phyloP scores from a whole-genome alignment of 1,140 invertebrate genomes.

The Araneus ventricosus region DNA sequence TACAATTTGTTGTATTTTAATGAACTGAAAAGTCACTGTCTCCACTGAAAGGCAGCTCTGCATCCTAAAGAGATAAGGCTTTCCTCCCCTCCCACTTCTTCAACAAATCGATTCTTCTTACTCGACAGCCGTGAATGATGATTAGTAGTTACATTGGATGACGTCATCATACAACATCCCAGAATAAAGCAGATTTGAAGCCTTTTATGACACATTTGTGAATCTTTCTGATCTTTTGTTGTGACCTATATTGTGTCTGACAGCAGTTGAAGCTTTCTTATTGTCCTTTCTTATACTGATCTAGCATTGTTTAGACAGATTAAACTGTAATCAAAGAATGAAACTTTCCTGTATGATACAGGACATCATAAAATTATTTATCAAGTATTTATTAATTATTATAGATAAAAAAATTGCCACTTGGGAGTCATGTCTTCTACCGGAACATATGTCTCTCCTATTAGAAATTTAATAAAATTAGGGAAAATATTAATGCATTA shows the following conservation, averaged over 20 bases:
- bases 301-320: not conserved
- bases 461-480: no score
- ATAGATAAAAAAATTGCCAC: no score
- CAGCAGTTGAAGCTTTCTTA: not conserved
- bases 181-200: not conserved
- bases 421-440: no score
- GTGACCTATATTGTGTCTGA: not conserved
- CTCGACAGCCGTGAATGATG: slow-evolving; percentile 13
- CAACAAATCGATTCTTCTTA: not conserved
- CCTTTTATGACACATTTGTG: not conserved
- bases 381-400: no score
- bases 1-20: not conserved
- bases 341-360: not conserved
- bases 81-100: not conserved
- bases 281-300: not conserved
- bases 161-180: not conserved
- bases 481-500: no score
- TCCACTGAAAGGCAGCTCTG: not conserved
- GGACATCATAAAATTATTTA: no score
- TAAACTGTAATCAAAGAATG: not conserved
- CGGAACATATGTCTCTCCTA: no score
- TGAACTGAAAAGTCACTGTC: not conserved
- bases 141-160: not conserved
- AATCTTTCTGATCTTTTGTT: slow-evolving; percentile 13
- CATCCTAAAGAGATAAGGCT: not conserved